phyloP scores from a whole-genome alignment of 2,888 invertebrate species.

The Didymodactylos carnosus region DNA sequence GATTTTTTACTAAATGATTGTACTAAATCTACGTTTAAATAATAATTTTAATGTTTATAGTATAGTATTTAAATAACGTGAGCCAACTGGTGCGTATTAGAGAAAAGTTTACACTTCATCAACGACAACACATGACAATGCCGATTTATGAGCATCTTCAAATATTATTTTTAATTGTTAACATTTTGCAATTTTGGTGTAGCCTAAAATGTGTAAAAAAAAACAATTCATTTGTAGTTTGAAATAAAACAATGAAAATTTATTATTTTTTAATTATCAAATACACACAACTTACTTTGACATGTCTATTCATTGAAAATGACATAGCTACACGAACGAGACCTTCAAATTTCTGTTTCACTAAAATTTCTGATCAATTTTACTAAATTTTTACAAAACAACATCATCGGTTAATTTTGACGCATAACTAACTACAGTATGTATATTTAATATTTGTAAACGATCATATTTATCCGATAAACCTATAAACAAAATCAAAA shows the following conservation, averaged over 20 bases:
- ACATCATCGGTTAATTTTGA: conserved; percentile 76
- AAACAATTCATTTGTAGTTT: too few species aligned
- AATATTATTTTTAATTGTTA: conserved; percentile 80
- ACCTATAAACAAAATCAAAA: conserved; percentile 38
- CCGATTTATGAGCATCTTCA: conserved; percentile 94
- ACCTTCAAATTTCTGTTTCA: conserved; percentile 82
- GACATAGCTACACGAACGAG: conserved; percentile 79
- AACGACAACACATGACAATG: conserved; percentile 77
- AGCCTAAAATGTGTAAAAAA: too few species aligned
- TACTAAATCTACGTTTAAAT: conserved; percentile 50
- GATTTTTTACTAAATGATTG: conserved; percentile 5
- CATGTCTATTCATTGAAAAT: conserved; percentile 79
- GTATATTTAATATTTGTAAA: conserved; percentile 80
- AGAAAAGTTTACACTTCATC: conserved; percentile 82
- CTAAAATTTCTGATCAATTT: conserved; percentile 71
- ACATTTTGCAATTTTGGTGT: conserved; percentile 82
- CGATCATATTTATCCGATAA: conserved; percentile 82
- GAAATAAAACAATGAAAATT: too few species aligned
- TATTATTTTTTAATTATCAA: too few species aligned
- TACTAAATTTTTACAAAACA: conserved; percentile 56
- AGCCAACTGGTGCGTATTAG: conserved; percentile 93
- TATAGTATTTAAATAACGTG: conserved; percentile 86
- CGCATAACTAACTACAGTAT: conserved; percentile 66
- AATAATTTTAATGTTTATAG: conserved; percentile 79
- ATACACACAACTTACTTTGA: too few species aligned